phyloP scores from a whole-genome alignment of 2,888 invertebrate species.

The Omphaloscelis lunosa region DNA sequence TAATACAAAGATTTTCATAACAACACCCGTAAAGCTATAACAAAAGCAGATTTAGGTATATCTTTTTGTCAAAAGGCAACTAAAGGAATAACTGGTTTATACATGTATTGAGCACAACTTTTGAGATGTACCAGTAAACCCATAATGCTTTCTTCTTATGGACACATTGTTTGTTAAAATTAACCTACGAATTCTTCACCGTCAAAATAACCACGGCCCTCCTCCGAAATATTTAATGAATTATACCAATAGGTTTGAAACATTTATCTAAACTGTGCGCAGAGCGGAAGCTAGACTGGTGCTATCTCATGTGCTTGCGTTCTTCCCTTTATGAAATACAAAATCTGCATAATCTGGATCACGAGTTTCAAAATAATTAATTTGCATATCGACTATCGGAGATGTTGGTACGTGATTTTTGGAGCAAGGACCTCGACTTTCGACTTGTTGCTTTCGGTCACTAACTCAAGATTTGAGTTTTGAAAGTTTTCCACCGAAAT shows the following conservation, averaged over 20 bases:
- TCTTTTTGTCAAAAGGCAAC: not conserved
- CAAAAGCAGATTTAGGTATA: not conserved
- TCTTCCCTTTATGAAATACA: not conserved
- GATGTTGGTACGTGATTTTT: not conserved
- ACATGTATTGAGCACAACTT: not conserved
- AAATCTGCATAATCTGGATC: not conserved
- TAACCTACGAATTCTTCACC: not conserved
- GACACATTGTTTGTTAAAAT: not conserved
- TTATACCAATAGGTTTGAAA: not conserved
- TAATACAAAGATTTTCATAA: too few species aligned
- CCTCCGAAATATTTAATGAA: not conserved
- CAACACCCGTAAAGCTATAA: too few species aligned
- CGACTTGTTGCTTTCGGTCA: not conserved
- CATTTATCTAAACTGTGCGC: not conserved
- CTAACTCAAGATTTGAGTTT: not conserved
- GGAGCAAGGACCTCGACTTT: not conserved
- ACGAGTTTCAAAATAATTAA: not conserved
- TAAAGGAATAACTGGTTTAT: not conserved
- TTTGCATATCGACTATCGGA: not conserved
- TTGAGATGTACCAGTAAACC: not conserved
- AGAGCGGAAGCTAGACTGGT: constrained; percentile 5
- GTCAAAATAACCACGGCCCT: not conserved
- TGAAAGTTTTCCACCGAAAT: not conserved
- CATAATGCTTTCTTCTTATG: not conserved
- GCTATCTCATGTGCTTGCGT: constrained; percentile 8